A percentile compares a stretch with the other conserved stretches of the same genome.
Evolutionary conservation across 2,888 invertebrate genomes (phyloP).

Genomic region (Caenorhabditis sp.): DNA sequence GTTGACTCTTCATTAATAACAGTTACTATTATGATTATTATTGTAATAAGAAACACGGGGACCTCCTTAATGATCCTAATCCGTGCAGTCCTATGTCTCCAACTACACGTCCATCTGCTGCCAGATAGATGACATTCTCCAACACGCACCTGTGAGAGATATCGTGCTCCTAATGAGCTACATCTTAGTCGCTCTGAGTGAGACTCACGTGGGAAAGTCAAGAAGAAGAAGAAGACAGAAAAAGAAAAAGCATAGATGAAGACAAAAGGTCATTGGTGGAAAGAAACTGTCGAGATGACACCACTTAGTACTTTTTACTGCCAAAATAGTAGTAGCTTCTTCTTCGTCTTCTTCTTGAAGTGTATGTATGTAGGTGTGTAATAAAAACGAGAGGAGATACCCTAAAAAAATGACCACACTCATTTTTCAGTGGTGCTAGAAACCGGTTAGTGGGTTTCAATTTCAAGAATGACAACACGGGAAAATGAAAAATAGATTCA

Average conservation of each 20-base stretch:
- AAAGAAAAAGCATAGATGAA: too few relatives aligned
- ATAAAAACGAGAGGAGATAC: constrained; percentile 10
- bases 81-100: neutral
- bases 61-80: constrained; percentile 49
- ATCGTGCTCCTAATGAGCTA: constrained; percentile 48
- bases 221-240: constrained; percentile 17
- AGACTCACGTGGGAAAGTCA: neutral
- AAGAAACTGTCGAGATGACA: neutral
- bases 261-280: constrained; percentile 34
- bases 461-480: constrained; percentile 24
- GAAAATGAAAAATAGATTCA: neutral
- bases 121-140: constrained; percentile 58
- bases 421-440: constrained; percentile 23
- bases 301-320: neutral
- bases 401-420: constrained; percentile 50
- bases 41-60: neutral
- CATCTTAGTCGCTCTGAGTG: too few relatives aligned
- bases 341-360: neutral
- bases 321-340: constrained; percentile 22
- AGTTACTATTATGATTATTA: constrained; percentile 42
- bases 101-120: constrained; percentile 39
- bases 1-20: constrained; percentile 56
- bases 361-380: constrained; percentile 11
- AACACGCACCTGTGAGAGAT: constrained; percentile 50
- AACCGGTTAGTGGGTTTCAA: constrained; percentile 39